phyloP scores from a whole-genome alignment of 2,113 vertebrate species.

The Coregonus clupeaformis region DNA sequence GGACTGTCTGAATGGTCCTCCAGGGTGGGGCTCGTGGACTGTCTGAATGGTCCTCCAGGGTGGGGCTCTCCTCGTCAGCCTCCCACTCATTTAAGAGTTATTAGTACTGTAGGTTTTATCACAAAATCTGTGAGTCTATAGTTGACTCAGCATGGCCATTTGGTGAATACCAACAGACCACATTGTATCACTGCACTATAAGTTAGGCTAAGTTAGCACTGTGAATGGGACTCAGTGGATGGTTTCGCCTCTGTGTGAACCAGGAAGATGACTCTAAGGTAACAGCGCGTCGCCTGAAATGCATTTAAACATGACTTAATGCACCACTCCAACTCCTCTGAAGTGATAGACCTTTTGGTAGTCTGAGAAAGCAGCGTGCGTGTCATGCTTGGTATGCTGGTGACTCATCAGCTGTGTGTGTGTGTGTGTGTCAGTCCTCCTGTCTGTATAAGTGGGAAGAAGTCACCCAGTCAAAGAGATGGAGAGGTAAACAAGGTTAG shows the following conservation, averaged over 20 bases:
- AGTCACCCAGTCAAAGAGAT: constrained; percentile 23
- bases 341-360: neutral
- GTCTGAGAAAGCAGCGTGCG: neutral
- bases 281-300: neutral
- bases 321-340: neutral
- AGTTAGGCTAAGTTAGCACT: too few species aligned
- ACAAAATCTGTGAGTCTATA: too few species aligned
- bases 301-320: neutral
- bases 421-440: neutral
- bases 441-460: too few species aligned
- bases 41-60: constrained; percentile 42
- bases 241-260: too few species aligned
- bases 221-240: too few species aligned
- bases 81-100: neutral
- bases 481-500: constrained; percentile 38
- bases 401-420: constrained; percentile 5
- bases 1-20: too few species aligned
- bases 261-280: neutral
- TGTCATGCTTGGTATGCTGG: neutral
- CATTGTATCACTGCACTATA: too few species aligned
- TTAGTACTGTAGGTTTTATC: too few species aligned
- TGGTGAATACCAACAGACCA: too few species aligned
- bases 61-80: constrained; percentile 32
- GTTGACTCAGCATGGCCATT: too few species aligned
- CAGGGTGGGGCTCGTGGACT: neutral